Percentiles rank a stretch among this genome's conserved stretches.
Evolutionary conservation across 2,888 invertebrate genomes (phyloP).

Genomic region (Oscheius myriophilus): DNA sequence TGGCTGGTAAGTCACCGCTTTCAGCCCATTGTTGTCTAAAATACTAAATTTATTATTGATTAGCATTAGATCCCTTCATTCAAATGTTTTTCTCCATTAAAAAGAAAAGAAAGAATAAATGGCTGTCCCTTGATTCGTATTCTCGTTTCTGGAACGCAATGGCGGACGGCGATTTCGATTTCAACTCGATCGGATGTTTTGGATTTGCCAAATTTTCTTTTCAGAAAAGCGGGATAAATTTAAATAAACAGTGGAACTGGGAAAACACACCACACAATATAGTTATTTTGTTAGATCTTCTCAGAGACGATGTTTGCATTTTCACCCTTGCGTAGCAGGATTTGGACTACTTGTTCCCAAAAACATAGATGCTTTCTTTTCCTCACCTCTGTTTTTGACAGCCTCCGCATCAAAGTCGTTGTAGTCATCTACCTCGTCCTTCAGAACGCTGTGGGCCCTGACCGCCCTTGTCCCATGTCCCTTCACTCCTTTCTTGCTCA

Average conservation of each 20-base stretch:
- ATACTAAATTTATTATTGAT: not conserved
- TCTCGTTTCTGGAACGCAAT: too few relatives aligned
- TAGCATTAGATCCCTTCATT: too few relatives aligned
- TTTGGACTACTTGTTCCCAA: too few relatives aligned
- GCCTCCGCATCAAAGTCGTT: constrained; percentile 18
- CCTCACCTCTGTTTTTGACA: constrained; percentile 14
- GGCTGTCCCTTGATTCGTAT: too few relatives aligned
- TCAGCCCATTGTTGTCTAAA: constrained; percentile 39
- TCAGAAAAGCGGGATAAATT: too few relatives aligned
- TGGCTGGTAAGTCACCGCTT: constrained; percentile 46
- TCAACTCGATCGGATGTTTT: not conserved
- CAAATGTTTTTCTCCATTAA: too few relatives aligned
- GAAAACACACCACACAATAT: too few relatives aligned
- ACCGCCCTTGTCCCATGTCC: not conserved
- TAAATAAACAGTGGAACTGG: too few relatives aligned
- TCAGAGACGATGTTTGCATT: too few relatives aligned
- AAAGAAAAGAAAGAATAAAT: too few relatives aligned
- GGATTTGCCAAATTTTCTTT: not conserved
- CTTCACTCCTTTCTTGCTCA: constrained; percentile 1
- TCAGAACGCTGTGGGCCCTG: constrained; percentile 10
- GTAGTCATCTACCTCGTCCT: constrained; percentile 27
- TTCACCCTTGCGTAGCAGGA: too few relatives aligned
- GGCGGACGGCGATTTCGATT: not conserved
- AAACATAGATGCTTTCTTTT: not conserved
- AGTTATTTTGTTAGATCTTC: too few relatives aligned